A percentile compares a stretch with the other conserved stretches of the same genome.
Conservation (phyloP, 2,797 vertebrate species). For the Odontamblyopus lacepedii region DNA sequence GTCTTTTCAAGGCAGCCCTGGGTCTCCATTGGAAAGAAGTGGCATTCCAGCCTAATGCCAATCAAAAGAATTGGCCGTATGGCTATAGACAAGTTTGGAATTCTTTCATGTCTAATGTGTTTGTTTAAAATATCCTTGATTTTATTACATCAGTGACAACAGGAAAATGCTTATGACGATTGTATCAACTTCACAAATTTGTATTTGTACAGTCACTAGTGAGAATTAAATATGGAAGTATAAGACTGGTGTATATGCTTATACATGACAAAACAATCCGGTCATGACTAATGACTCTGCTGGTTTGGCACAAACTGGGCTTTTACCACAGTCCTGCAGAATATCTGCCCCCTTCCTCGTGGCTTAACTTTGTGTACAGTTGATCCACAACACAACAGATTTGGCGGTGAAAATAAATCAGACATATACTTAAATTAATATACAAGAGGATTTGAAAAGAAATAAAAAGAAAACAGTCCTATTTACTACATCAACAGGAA, state of each 20-base stretch:
- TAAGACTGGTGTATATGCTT: constrained; percentile 79
- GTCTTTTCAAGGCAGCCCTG: constrained; percentile 80
- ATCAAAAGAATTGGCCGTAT: constrained; percentile 84
- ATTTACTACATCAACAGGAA: no score
- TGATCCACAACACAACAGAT: constrained; percentile 38
- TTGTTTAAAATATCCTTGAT: constrained; percentile 94
- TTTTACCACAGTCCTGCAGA: constrained; percentile 55
- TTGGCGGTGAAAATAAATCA: constrained; percentile 70
- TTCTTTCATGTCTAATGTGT: constrained; percentile 91
- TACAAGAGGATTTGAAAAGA: no score
- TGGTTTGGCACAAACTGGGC: constrained; percentile 47
- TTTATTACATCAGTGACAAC: constrained; percentile 90
- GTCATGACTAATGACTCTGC: constrained; percentile 64
- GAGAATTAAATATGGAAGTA: constrained; percentile 86
- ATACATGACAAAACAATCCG: constrained; percentile 75
- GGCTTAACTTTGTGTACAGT: constrained; percentile 57
- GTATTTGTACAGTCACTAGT: constrained; percentile 89
- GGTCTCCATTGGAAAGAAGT: constrained; percentile 76
- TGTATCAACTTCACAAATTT: constrained; percentile 88
- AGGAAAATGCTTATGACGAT: constrained; percentile 88
- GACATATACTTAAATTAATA: neutral
- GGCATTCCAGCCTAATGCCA: constrained; percentile 81
- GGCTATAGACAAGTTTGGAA: constrained; percentile 88
- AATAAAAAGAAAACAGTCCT: no score
- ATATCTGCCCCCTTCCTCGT: constrained; percentile 67